These are phyloP conservation scores for Pogonomyrmex barbatus DNA, from an alignment of 1,140 invertebrate species.

Conservation along the genomic window DNA sequence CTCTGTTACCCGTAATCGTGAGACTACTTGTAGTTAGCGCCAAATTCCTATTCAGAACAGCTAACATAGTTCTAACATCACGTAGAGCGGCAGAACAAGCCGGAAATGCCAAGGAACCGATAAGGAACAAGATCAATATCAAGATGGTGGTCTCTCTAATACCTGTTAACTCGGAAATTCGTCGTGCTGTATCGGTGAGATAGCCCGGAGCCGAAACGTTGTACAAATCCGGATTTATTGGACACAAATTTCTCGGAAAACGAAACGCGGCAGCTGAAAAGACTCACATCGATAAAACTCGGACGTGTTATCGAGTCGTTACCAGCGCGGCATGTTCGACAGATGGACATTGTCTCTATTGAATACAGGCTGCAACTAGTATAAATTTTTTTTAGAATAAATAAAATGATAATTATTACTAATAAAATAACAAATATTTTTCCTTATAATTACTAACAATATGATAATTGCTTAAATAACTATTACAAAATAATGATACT, in stretches of 20 bases:
- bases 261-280: background rate
- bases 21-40: slow-evolving; percentile 59
- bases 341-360: background rate
- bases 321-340: background rate
- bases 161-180: slow-evolving; percentile 40
- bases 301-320: background rate
- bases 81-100: slow-evolving; percentile 39
- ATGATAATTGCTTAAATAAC: background rate
- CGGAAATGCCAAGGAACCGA: slow-evolving; percentile 52
- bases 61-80: slow-evolving; percentile 61
- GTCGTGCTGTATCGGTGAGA: slow-evolving; percentile 26
- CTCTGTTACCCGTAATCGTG: slow-evolving; percentile 57
- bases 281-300: slow-evolving; percentile 26
- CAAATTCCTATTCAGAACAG: slow-evolving; percentile 60
- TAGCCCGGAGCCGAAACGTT: slow-evolving; percentile 10
- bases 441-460: background rate
- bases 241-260: slow-evolving; percentile 36
- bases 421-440: background rate
- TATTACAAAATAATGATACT: no score
- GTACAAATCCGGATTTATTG: slow-evolving; percentile 43
- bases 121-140: slow-evolving; percentile 55
- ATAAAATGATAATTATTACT: background rate
- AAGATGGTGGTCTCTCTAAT: slow-evolving; percentile 34
- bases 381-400: background rate
- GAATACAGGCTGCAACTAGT: background rate